Base-by-base conservation (phyloP, 2,797 vertebrate species). In the Heterohyrax brucei region DNA sequence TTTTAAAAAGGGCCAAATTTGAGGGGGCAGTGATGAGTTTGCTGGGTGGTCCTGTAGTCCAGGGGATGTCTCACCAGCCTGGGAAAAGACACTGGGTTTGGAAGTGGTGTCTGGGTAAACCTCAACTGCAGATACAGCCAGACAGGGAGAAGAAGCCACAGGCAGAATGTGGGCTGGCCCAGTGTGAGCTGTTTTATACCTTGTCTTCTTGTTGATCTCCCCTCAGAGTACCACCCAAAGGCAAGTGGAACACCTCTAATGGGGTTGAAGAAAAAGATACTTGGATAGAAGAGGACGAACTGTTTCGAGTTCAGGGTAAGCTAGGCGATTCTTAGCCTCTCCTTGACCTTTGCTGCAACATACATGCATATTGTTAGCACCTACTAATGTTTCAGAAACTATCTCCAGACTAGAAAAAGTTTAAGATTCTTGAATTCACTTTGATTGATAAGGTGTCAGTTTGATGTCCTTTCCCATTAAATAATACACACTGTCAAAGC, bases 221-320 rank as follows among this genome's bases (percentile, higher is more conserved):
- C 96, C 95, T 82, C 97, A 99, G 98, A 93, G 22, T 87, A 28
- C 5, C 84, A 28, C 5, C 84, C 84, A 92, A 68, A 66, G 33
- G 91, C 72, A 97, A 78, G 30, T 97, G 97, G 97, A 96, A 91
- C 96, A 96, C 59, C 85, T 94, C 91, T 0, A 95, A 76, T 1
- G 96, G 93, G 0, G 30, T 90, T 0, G 98, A 98, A 96, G 97
- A 97, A 24, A 99, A 98, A 33, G 99, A 99, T 8, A 97, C 33
- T 0, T 99, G 99, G 99, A 97, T 93, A 1, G 99, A 98, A 0
- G 99, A 99, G 77, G 98, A 99, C 0, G 97, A 98, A 0, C 96
- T 99, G 26, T 99, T 99, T 39, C 39, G 90, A 1, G 95, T 97
- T 48, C 86, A 68, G 0, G 96, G 99, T 99, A 96, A 95, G 98